Conservation (phyloP, 2,113 vertebrate genomes). For the Thalassarche chlororhynchos region DNA sequence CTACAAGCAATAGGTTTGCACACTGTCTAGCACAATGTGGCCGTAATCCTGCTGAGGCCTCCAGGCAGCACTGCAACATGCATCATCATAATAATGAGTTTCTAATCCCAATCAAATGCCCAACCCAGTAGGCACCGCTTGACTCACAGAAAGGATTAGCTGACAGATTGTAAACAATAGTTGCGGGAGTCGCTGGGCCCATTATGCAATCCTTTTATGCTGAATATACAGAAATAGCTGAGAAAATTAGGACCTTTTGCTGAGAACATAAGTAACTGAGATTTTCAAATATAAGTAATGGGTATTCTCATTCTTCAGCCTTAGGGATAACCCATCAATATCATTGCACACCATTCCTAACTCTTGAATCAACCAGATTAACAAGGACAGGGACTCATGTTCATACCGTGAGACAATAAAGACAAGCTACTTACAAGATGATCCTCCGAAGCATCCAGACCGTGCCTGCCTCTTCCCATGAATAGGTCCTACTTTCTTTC, state of each 20-base stretch:
- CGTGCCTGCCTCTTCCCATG: not conserved
- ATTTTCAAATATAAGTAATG: not conserved
- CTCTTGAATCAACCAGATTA: not conserved
- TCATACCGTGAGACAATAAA: not conserved
- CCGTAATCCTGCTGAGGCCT: not conserved
- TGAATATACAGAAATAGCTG: conserved; percentile 31
- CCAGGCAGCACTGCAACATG: not conserved
- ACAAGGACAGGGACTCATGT: not conserved
- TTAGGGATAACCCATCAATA: not conserved
- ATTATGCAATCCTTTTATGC: conserved; percentile 46
- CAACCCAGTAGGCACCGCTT: conserved; percentile 29
- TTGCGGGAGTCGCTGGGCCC: not conserved
- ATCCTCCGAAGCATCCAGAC: not conserved
- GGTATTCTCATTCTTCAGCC: not conserved
- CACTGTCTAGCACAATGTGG: not conserved
- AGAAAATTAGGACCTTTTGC: conserved; percentile 15
- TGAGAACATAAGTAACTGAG: conserved; percentile 19
- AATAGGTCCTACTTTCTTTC: not conserved
- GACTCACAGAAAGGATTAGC: conserved; percentile 42
- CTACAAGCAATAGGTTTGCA: not conserved
- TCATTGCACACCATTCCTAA: not conserved
- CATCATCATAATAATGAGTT: conserved; percentile 7
- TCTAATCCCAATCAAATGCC: conserved; percentile 42
- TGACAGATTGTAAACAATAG: conserved; percentile 34
- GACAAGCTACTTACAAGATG: conserved; percentile 19